Percentiles rank a stretch among this genome's conserved stretches.
phyloP scores from a whole-genome alignment of 2,888 invertebrate genomes.

The Melinopterus prodromus region DNA sequence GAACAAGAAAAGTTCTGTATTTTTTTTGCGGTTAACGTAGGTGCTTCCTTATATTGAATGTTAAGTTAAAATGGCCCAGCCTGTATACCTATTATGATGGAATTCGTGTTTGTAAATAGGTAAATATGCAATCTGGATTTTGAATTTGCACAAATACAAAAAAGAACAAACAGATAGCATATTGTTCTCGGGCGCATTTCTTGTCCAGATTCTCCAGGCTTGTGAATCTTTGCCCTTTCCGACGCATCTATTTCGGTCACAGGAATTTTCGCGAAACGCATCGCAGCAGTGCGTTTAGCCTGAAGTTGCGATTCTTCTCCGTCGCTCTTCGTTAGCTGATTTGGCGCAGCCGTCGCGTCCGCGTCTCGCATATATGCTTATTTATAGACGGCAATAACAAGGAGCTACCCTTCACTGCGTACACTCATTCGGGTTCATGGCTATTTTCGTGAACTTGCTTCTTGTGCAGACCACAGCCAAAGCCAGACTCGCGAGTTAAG shows the following conservation, averaged over 20 bases:
- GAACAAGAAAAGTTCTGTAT: too few relatives aligned
- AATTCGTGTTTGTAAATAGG: too few relatives aligned
- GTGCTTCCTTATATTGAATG: too few relatives aligned
- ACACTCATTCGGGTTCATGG: constrained; percentile 25
- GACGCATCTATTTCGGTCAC: not conserved
- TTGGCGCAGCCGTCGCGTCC: constrained; percentile 20
- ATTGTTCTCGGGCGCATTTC: not conserved
- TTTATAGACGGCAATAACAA: constrained; percentile 26
- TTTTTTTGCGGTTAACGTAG: too few relatives aligned
- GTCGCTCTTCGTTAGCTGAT: not conserved
- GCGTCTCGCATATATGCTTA: constrained; percentile 14
- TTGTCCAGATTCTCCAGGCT: not conserved
- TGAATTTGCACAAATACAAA: not conserved
- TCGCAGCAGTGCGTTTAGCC: not conserved
- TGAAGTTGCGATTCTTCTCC: not conserved
- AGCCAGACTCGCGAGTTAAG: not conserved
- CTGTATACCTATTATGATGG: too few relatives aligned
- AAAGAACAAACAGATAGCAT: not conserved
- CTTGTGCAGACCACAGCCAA: not conserved
- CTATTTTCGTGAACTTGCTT: constrained; percentile 22
- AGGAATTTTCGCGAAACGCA: not conserved
- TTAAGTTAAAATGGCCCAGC: too few relatives aligned
- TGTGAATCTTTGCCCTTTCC: not conserved
- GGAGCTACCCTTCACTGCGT: constrained; percentile 22
- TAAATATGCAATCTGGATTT: too few relatives aligned